Base-by-base conservation (phyloP, 2,888 invertebrate species). In the Alentia gelatinosa region DNA sequence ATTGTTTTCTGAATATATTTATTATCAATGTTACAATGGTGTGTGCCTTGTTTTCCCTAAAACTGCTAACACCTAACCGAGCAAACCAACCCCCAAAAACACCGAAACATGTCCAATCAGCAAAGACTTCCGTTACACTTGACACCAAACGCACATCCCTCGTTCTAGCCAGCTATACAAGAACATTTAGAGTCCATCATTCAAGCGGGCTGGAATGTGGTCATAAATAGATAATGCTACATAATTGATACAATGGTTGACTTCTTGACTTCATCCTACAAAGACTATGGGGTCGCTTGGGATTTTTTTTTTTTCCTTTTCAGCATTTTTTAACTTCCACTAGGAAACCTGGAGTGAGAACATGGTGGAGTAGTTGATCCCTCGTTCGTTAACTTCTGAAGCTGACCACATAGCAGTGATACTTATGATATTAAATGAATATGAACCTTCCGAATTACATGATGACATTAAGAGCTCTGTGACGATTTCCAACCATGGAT, bases 151-250 rank as follows among this genome's bases (percentile, higher is more conserved):
- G 19, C 1, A 9, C 37, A 39, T 37, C 39, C 79, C 79, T 19
- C 39, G 12, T 79, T 12, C 79, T 79, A 79, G 39, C 37, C 37
- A 35, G 19, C 79, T 79, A 79, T 37, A 37, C 79, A 79, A 79
- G 79, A 39, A 79, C 37, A 79, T 79, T 15, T 37, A 79, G 79
- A 79, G 47, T n/a, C 86, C 42, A 86, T 33, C 86, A 86, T 42
- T 47, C 50, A 86, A 47, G 86, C 30, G 4, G 86, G 26, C 86
- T 86, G 86, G 86, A 86, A 86, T 86, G 86, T 86, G 86, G 47
- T 86, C 19, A 86, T 86, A 86, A 86, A 86, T 86, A 86, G 86
- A 42, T 86, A 86, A 86, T 86, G 84, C 86, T 86, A 86, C 30
- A 30, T 26, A 86, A 40, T 79, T 74, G 33, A 74, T 74, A 74